Evolutionary conservation across 1,140 invertebrate genomes (phyloP).

Genomic region (Leguminivora glycinivorella): DNA sequence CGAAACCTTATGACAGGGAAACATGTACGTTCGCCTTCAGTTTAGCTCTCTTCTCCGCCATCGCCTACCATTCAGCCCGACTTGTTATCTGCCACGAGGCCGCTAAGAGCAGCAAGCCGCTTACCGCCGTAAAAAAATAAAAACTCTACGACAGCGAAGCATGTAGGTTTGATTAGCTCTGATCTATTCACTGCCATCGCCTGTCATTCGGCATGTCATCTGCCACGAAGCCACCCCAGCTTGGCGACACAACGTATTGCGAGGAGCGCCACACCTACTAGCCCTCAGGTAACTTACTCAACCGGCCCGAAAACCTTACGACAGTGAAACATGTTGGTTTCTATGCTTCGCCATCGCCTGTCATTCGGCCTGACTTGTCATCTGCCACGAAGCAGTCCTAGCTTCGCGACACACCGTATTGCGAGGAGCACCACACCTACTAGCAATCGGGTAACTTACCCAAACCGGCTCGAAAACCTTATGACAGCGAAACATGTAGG

Average conservation of each 20-base stretch:
- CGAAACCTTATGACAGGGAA: background rate
- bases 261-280: conserved; percentile 96
- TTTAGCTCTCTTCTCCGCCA: too few species aligned
- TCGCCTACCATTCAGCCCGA: too few species aligned
- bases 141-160: too few species aligned
- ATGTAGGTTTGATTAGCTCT: conserved; percentile 82
- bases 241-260: conserved; percentile 97
- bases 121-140: too few species aligned
- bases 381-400: conserved; percentile 98
- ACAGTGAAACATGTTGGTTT: too few species aligned
- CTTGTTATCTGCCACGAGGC: too few species aligned
- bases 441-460: conserved; percentile 88
- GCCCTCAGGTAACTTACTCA: conserved; percentile 87
- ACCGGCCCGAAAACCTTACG: too few species aligned
- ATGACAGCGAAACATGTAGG: background rate
- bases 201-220: conserved; percentile 96
- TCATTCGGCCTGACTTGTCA: conserved; percentile 95
- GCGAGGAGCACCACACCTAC: conserved; percentile 95
- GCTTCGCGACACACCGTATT: conserved; percentile 98
- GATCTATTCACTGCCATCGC: conserved; percentile 95
- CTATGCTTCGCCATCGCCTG: conserved; percentile 94
- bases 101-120: too few species aligned
- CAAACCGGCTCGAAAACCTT: background rate
- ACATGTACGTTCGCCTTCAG: too few species aligned
- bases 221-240: conserved; percentile 98